Percentiles rank a stretch among this genome's conserved stretches.
Evolutionary conservation across 2,888 invertebrate species (phyloP).

Genomic region (Alloplasta piceator): DNA sequence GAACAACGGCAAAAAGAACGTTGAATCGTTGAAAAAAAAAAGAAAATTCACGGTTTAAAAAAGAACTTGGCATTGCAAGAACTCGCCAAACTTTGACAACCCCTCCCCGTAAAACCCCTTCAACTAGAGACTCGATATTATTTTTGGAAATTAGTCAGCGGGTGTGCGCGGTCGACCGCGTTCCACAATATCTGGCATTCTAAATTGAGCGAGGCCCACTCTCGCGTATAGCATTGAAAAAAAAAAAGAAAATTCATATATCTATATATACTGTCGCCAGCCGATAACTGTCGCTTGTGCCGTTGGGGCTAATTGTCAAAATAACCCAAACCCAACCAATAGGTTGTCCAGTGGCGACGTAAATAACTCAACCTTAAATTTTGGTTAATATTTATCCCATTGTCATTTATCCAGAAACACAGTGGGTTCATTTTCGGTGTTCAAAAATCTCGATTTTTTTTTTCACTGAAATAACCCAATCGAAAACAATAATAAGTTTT

Average conservation of each 20-base stretch:
- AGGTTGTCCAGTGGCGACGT: not conserved
- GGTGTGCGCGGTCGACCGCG: constrained; percentile 44
- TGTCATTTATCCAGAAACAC: too few species aligned
- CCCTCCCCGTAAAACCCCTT: not conserved
- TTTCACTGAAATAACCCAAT: too few species aligned
- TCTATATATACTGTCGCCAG: not conserved
- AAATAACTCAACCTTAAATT: too few species aligned
- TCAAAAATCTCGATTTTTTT: too few species aligned
- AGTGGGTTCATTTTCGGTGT: too few species aligned
- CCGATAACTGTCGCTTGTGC: not conserved
- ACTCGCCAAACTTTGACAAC: not conserved
- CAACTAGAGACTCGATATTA: constrained; percentile 54
- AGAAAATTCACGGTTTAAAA: too few species aligned
- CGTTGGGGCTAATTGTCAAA: not conserved
- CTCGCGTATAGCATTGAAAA: not conserved
- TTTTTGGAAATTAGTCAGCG: constrained; percentile 64
- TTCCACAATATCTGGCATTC: constrained; percentile 56
- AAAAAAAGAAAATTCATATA: not conserved
- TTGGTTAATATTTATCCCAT: too few species aligned
- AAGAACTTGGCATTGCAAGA: not conserved
- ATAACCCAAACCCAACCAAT: not conserved
- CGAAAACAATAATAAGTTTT: too few species aligned
- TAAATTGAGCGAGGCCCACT: constrained; percentile 51
- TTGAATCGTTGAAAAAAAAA: too few species aligned
- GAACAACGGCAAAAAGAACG: too few species aligned